Conservation (phyloP, 1,140 invertebrate genomes). For the Nymphalis io region DNA sequence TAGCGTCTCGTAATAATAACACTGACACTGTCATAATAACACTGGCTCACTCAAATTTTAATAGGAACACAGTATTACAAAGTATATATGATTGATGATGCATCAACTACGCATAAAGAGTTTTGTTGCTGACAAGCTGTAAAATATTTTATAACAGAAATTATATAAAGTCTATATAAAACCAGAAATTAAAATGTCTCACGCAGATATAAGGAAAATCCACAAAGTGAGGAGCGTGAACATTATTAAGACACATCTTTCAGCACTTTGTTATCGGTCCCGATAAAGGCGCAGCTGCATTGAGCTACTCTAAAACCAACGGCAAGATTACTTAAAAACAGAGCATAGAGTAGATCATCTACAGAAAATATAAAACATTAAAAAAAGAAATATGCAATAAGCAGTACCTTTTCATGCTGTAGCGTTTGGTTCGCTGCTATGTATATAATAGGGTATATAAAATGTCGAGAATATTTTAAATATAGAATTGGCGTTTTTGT, state of each 20-base stretch:
- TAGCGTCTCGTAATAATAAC: too few species aligned
- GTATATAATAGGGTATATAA: neutral
- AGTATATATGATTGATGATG: too few species aligned
- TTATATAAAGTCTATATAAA: neutral
- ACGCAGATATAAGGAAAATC: neutral
- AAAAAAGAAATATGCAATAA: neutral
- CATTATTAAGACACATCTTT: slow-evolving; percentile 1
- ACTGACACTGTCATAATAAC: too few species aligned
- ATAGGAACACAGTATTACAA: too few species aligned
- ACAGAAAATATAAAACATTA: neutral
- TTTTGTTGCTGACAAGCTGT: too few species aligned
- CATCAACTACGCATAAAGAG: too few species aligned
- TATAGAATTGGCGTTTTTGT: neutral
- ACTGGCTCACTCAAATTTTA: too few species aligned
- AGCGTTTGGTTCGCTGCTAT: neutral
- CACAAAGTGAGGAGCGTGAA: neutral
- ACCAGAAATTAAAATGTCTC: neutral
- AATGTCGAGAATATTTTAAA: neutral
- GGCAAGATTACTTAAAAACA: slow-evolving; percentile 4
- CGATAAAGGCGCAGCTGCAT: neutral
- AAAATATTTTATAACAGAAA: too few species aligned
- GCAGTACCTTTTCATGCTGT: too few species aligned
- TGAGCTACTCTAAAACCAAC: neutral
- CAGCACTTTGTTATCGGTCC: slow-evolving; percentile 4
- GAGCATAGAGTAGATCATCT: neutral